A percentile compares a stretch with the other conserved stretches of the same genome.
Evolutionary conservation across 2,113 vertebrate genomes (phyloP).

Genomic region (Hippocampus guttulatus): DNA sequence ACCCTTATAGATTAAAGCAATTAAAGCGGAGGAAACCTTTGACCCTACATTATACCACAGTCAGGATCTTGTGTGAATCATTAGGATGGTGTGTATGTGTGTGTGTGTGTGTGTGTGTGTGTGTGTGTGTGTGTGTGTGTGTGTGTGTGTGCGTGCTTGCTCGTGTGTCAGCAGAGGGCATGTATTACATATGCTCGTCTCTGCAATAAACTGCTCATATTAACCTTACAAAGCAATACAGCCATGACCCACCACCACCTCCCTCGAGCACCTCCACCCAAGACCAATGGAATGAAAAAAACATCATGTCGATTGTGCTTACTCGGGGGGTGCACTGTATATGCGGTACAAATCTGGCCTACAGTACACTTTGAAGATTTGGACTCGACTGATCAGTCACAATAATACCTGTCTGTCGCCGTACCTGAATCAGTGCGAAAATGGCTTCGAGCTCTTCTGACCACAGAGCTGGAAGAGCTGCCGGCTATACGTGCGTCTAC

Average conservation of each 20-base stretch:
- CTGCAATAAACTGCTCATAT: conserved; percentile 49
- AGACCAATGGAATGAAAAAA: conserved; percentile 38
- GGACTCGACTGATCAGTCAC: not conserved
- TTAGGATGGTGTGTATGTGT: conserved; percentile 14
- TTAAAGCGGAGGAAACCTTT: conserved; percentile 67
- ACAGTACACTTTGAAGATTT: not conserved
- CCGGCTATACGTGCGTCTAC: too few relatives aligned
- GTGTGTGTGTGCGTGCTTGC: not conserved
- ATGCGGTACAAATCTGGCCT: not conserved
- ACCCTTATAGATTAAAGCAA: conserved; percentile 71
- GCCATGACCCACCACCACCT: not conserved
- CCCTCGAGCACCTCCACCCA: not conserved
- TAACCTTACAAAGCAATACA: conserved; percentile 51
- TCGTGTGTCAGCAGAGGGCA: conserved; percentile 24
- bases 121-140: too few relatives aligned
- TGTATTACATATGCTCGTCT: conserved; percentile 58
- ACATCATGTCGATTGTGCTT: conserved; percentile 1
- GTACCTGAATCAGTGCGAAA: not conserved
- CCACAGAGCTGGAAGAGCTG: too few relatives aligned
- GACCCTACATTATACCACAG: conserved; percentile 55
- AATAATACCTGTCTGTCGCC: not conserved
- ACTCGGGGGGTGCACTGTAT: not conserved
- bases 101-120: not conserved
- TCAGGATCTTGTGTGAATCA: conserved; percentile 57
- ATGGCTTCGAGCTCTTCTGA: not conserved